Percentiles rank a stretch among this genome's conserved stretches.
Conservation (phyloP, 2,113 vertebrate genomes). For the Sisor rabdophorus region DNA sequence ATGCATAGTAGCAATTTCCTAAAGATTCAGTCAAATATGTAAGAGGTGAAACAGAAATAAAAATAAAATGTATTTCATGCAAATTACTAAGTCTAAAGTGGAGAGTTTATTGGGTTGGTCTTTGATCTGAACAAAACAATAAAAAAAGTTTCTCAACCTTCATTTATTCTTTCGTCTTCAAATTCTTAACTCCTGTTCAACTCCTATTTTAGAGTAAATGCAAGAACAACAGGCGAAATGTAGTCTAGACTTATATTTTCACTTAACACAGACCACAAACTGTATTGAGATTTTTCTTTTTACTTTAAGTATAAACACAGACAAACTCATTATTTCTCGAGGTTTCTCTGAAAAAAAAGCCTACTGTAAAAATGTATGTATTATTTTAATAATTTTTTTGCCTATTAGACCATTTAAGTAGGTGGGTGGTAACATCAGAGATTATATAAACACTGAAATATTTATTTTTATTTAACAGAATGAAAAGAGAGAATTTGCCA, state of each 20-base stretch:
- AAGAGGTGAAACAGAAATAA: not conserved
- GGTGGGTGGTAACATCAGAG: constrained; percentile 24
- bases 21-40: constrained; percentile 3
- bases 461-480: constrained; percentile 36
- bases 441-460: constrained; percentile 38
- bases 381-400: constrained; percentile 34
- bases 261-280: not conserved
- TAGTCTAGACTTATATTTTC: not conserved
- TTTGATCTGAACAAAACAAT: not conserved
- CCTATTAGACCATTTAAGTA: constrained; percentile 43
- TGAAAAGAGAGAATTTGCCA: not conserved
- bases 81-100: constrained; percentile 1
- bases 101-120: not conserved
- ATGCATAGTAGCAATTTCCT: not conserved
- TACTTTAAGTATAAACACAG: not conserved
- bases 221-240: not conserved
- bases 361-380: not conserved
- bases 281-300: constrained; percentile 1
- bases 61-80: not conserved
- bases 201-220: not conserved
- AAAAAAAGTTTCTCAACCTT: not conserved
- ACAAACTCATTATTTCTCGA: not conserved
- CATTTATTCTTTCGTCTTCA: not conserved
- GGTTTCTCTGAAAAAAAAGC: not conserved
- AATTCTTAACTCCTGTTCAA: no score